A percentile compares a stretch with the other conserved stretches of the same genome.
Evolutionary conservation across 2,888 invertebrate genomes (phyloP).

Genomic region (Phalera bucephala): DNA sequence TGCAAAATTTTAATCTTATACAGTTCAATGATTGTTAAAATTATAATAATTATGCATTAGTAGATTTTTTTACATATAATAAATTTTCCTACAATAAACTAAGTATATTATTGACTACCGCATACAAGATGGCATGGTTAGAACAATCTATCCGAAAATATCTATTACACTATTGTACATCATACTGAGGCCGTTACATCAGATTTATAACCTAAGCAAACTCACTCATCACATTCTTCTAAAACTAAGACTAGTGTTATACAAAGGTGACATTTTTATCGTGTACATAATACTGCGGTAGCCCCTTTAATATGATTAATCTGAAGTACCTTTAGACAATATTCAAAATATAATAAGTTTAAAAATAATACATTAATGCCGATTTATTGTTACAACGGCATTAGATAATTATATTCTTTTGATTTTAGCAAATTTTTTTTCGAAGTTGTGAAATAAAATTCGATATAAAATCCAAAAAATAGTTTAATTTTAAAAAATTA

Average conservation of each 20-base stretch:
- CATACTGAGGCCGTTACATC: conserved; percentile 53
- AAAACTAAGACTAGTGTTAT: conserved; percentile 23
- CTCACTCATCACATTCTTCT: conserved; percentile 19
- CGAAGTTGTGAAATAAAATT: too few species aligned
- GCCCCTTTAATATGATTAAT: too few species aligned
- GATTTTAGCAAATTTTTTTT: too few species aligned
- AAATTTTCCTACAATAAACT: conserved; percentile 24
- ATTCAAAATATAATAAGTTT: too few species aligned
- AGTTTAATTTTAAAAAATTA: too few species aligned
- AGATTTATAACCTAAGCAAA: conserved; percentile 23
- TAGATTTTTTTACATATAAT: conserved; percentile 1
- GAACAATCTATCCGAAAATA: conserved; percentile 75
- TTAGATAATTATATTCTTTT: too few species aligned
- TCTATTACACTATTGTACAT: conserved; percentile 56
- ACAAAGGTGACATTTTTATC: too few species aligned
- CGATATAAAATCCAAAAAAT: too few species aligned
- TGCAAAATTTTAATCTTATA: conserved; percentile 5
- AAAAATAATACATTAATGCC: too few species aligned
- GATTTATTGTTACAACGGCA: too few species aligned
- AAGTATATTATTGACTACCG: conserved; percentile 23
- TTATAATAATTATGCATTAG: background rate
- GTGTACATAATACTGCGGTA: too few species aligned
- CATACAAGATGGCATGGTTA: conserved; percentile 39
- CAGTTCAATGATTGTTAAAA: background rate
- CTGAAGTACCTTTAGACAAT: too few species aligned